Percentiles rank a stretch among this genome's conserved stretches.
phyloP scores from a whole-genome alignment of 2,113 vertebrate genomes.

The Albula goreensis region DNA sequence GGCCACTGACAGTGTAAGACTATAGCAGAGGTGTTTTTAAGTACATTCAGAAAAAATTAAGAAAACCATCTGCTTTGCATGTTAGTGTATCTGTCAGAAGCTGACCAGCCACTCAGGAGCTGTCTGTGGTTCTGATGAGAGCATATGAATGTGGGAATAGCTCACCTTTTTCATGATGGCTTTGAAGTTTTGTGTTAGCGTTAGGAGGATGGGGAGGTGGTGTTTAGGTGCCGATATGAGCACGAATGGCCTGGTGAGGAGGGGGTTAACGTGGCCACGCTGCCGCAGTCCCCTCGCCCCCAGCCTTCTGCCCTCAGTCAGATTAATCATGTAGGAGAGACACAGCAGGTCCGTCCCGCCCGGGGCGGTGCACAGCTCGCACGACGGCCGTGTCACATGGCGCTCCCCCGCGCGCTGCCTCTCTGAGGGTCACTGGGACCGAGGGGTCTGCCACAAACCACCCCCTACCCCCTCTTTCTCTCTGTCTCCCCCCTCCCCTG shows the following conservation, averaged over 20 bases:
- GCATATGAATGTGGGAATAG: too few species aligned
- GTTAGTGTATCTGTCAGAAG: background rate
- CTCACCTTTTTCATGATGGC: background rate
- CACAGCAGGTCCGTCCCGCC: constrained; percentile 83
- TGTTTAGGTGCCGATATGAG: constrained; percentile 30
- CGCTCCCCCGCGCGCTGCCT: constrained; percentile 47
- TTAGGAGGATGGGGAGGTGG: constrained; percentile 13
- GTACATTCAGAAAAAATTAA: too few species aligned
- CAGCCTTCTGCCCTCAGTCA: constrained; percentile 71
- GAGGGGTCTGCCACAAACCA: constrained; percentile 6
- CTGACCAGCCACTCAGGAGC: background rate
- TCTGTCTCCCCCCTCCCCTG: constrained; percentile 38
- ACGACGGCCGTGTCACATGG: constrained; percentile 89
- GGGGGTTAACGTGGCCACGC: constrained; percentile 75
- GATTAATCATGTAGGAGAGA: constrained; percentile 96
- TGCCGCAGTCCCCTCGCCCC: constrained; percentile 84
- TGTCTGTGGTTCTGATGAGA: constrained; percentile 18
- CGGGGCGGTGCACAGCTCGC: constrained; percentile 81
- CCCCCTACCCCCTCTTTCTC: background rate
- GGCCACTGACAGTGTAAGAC: background rate
- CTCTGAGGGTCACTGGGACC: constrained; percentile 34
- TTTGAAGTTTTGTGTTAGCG: background rate
- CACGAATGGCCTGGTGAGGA: constrained; percentile 51
- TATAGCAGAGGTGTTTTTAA: too few species aligned
- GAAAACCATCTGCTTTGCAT: too few species aligned